Percentiles rank a stretch among this genome's conserved stretches.
Conservation (phyloP, 1,140 invertebrate genomes). For the Camponotus vicinus region DNA sequence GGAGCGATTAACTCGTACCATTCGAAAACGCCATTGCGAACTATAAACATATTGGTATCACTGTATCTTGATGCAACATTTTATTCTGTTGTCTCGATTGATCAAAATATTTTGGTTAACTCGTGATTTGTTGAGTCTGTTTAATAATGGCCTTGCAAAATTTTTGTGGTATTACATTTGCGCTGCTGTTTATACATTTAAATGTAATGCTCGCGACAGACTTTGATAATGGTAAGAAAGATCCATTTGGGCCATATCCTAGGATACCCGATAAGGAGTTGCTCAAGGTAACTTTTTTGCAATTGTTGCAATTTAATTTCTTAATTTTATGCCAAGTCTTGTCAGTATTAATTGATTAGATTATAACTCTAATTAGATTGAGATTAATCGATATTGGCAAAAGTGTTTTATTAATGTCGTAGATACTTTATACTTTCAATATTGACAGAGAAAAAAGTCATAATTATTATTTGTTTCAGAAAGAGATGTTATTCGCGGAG, state of each 20-base stretch:
- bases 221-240: background rate
- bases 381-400: background rate
- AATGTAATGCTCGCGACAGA: background rate
- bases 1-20: no score
- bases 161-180: background rate
- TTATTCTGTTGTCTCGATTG: background rate
- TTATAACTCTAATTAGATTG: background rate
- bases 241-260: slow-evolving; percentile 22
- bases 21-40: background rate
- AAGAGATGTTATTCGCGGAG: background rate
- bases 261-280: slow-evolving; percentile 28
- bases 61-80: slow-evolving; percentile 10
- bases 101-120: background rate
- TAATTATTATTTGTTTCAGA: slow-evolving; percentile 37
- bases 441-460: background rate
- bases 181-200: background rate
- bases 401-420: background rate
- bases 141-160: background rate
- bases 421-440: background rate
- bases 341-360: background rate
- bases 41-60: background rate
- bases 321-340: background rate
- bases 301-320: background rate
- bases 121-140: background rate
- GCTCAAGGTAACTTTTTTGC: slow-evolving; percentile 29